phyloP scores from a whole-genome alignment of 2,888 invertebrate species.

The Epicampocera succincta region DNA sequence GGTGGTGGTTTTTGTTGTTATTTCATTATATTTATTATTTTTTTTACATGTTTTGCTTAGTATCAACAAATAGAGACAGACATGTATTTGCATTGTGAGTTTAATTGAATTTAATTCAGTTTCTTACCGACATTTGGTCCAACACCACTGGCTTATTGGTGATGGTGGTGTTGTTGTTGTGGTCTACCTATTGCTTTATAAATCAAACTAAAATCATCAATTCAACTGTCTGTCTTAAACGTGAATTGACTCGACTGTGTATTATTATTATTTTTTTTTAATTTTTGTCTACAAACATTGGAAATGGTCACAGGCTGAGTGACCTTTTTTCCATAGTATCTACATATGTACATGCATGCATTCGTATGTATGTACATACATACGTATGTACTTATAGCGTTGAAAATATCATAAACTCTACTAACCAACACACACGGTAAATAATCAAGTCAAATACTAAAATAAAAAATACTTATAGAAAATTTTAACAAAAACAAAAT shows the following conservation, averaged over 20 bases:
- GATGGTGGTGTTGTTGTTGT: constrained; percentile 32
- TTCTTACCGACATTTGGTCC: constrained; percentile 60
- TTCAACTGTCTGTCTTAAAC: constrained; percentile 26
- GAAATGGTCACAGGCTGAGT: constrained; percentile 8
- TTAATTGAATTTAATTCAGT: constrained; percentile 67
- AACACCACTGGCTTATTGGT: constrained; percentile 42
- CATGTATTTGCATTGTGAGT: constrained; percentile 54
- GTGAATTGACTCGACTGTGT: constrained; percentile 30
- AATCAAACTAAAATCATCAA: constrained; percentile 16
- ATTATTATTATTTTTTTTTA: constrained; percentile 18
- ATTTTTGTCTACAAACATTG: constrained; percentile 7
- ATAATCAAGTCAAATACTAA: too few relatives aligned
- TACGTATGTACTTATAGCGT: not conserved
- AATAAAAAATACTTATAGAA: too few relatives aligned
- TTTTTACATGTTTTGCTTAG: constrained; percentile 1
- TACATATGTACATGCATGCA: too few relatives aligned
- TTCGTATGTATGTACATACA: not conserved
- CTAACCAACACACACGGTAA: too few relatives aligned
- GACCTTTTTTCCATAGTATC: not conserved
- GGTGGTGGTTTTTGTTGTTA: not conserved
- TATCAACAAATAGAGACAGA: constrained; percentile 21
- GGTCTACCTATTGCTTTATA: constrained; percentile 26
- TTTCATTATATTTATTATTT: constrained; percentile 22
- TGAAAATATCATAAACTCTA: too few relatives aligned
- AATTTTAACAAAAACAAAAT: too few relatives aligned